Percentiles rank a stretch among this genome's conserved stretches.
Conservation (phyloP, 2,888 invertebrate species). For the Phyllotreta striolata region DNA sequence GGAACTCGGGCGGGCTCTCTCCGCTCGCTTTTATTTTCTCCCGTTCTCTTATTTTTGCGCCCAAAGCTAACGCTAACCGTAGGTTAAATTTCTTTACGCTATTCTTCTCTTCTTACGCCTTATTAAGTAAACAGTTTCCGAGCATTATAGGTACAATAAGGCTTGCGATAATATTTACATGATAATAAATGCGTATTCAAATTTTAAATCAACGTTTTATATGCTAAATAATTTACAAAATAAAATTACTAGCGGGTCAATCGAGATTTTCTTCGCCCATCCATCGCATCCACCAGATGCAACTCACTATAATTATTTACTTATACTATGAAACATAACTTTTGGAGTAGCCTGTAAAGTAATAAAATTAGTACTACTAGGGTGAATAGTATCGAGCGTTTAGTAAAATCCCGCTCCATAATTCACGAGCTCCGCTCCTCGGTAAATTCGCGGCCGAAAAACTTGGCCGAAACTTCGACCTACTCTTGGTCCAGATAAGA, state of each 20-base stretch:
- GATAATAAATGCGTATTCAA: too few relatives aligned
- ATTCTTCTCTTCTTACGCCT: slow-evolving; percentile 30
- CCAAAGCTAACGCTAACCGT: slow-evolving; percentile 8
- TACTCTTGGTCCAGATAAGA: slow-evolving; percentile 45
- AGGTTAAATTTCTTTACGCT: slow-evolving; percentile 15
- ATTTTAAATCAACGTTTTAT: too few relatives aligned
- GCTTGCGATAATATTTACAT: too few relatives aligned
- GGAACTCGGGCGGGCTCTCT: background rate
- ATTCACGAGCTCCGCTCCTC: slow-evolving; percentile 12
- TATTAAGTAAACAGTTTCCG: slow-evolving; percentile 4
- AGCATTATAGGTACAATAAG: too few relatives aligned
- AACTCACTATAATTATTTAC: too few relatives aligned
- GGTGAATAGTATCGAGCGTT: too few relatives aligned
- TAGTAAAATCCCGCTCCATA: slow-evolving; percentile 3
- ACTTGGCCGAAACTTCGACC: slow-evolving; percentile 37
- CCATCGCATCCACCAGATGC: too few relatives aligned
- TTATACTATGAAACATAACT: too few relatives aligned
- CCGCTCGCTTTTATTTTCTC: background rate
- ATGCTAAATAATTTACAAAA: too few relatives aligned
- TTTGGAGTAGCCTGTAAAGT: background rate
- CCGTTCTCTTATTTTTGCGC: slow-evolving; percentile 2
- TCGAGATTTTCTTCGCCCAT: too few relatives aligned
- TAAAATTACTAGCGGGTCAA: too few relatives aligned
- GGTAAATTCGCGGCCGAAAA: slow-evolving; percentile 35
- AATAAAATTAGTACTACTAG: too few relatives aligned